Base-by-base conservation (phyloP, 2,113 vertebrate genomes). In the Corythornis madagascariensis region DNA sequence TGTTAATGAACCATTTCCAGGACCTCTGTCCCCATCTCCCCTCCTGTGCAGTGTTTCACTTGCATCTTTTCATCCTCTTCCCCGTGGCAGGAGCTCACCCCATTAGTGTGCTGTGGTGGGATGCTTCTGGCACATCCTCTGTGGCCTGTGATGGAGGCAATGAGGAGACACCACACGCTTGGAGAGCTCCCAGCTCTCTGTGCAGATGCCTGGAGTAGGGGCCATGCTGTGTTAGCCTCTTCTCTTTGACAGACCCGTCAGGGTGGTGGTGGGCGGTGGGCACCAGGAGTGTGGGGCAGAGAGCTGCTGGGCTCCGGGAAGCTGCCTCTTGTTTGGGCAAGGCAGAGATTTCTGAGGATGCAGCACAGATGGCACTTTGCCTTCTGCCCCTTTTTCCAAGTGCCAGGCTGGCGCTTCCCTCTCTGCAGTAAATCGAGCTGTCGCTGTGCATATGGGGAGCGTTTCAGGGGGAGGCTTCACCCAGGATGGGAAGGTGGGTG, bases 321-420 rank as follows among this genome's bases (percentile, higher is more conserved):
- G 67, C 11, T 61, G 60, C 67, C 26, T 28, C 0, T 0, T 1
- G 0, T 5, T 22, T 52, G 35, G 38, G 20, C 4, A 0, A 45
- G 66, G 61, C 72, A 70, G 76, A 20, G 19, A 43, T 63, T 38
- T 31, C 3, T 1, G 73, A 56, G 85, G 56, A 8, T 6, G 31
- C 47, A 6, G 88, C 75, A 38, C 74, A 87, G 56, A 15, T 1
- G 0, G 50, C 42, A 16, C 65, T 56, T 35, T 52, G 38, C 53
- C 72, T 59, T 19, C 71, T 17, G 67, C 33, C 45, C 79, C 63
- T n/a, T 69, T 19, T 70, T 24, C 50, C 12, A 18, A 24, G 72
- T 35, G 76, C 69, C 86, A 48, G 76, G 50, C 73, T 88, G 92
- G 69, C 0, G 0, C 47, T 72, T 69, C 29, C 59, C 65, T 8